phyloP scores from a whole-genome alignment of 1,140 invertebrate genomes.

The Dolichoris vasculosae region DNA sequence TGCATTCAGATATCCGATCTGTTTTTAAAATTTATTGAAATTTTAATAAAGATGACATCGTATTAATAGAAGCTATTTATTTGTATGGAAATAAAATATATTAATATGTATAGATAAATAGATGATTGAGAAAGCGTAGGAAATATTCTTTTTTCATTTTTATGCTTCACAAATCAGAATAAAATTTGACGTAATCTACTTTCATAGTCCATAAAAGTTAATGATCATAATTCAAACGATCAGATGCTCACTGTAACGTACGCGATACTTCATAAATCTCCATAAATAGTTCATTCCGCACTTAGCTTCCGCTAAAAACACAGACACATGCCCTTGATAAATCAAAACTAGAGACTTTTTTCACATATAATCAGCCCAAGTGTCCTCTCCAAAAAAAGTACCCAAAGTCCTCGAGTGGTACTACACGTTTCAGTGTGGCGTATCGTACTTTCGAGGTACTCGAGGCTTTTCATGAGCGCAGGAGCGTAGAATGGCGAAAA shows the following conservation, averaged over 20 bases:
- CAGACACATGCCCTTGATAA: conserved; percentile 12
- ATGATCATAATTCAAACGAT: conserved; percentile 44
- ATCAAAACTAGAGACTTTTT: conserved; percentile 35
- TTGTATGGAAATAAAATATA: too few relatives aligned
- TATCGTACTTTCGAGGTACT: conserved; percentile 31
- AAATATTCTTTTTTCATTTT: neutral
- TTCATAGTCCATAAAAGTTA: conserved; percentile 46
- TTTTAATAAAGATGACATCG: too few relatives aligned
- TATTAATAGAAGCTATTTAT: too few relatives aligned
- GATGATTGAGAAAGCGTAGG: too few relatives aligned
- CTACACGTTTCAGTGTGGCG: conserved; percentile 4
- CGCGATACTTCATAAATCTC: conserved; percentile 31
- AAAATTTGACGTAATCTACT: conserved; percentile 37
- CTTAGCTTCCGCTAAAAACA: neutral
- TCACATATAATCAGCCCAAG: conserved; percentile 36
- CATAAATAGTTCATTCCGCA: conserved; percentile 37
- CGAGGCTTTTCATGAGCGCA: conserved; percentile 13
- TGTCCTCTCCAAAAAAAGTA: conserved; percentile 4
- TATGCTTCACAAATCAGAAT: conserved; percentile 34
- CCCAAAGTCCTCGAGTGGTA: conserved; percentile 24
- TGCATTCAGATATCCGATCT: too few relatives aligned
- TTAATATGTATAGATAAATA: too few relatives aligned
- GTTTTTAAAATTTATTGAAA: too few relatives aligned
- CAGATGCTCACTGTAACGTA: conserved; percentile 10
- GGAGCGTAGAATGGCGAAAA: conserved; percentile 21